Base-by-base conservation (phyloP, 2,888 invertebrate genomes). In the Bembecia ichneumoniformis region DNA sequence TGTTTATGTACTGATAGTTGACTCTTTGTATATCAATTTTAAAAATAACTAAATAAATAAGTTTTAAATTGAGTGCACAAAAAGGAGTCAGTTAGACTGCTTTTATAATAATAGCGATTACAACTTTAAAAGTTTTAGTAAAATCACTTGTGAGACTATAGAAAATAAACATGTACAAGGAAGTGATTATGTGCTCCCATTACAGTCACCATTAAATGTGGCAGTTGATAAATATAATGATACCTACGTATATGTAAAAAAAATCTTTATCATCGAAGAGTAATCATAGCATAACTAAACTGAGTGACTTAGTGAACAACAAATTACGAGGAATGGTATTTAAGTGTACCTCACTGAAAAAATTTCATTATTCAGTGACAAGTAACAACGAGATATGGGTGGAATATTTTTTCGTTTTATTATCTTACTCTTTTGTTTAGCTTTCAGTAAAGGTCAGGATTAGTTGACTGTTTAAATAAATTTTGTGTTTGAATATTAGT, bases 351-450 rank as follows among this genome's bases (percentile, higher is more conserved):
- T 49, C 35, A 20, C 47, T 57, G 51, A 52, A 53, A 52, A 47
- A 44, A 49, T 52, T 51, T 59, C 56, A 65, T 53, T 62, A 51
- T 60, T 54, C 44, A 52, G 48, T 40, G 49, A 51, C 52, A 48
- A 50, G 54, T 47, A 50, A 49, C 48, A 48, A 54, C 57, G 56
- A 61, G 57, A 56, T 55, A 69, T 62, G 66, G 57, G 59, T 52
- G 55, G 57, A 54, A 52, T 53, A 51, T 50, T 49, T 51, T 54
- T 53, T 56, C 50, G 47, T 48, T 49, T 48, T 51, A 35, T 55
- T 50, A 40, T 40, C 5, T 46, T 49, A 47, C 49, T 51, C 47
- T 46, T 52, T 28, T 52, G 48, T 46, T 43, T 52, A 34, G 52
- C 44, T 20, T 47, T 50, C 47, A 52, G 48, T 47, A 48, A 36